Percentiles rank a stretch among this genome's conserved stretches.
Evolutionary conservation across 2,113 vertebrate species (phyloP).

Genomic region (Crocuta crocuta): DNA sequence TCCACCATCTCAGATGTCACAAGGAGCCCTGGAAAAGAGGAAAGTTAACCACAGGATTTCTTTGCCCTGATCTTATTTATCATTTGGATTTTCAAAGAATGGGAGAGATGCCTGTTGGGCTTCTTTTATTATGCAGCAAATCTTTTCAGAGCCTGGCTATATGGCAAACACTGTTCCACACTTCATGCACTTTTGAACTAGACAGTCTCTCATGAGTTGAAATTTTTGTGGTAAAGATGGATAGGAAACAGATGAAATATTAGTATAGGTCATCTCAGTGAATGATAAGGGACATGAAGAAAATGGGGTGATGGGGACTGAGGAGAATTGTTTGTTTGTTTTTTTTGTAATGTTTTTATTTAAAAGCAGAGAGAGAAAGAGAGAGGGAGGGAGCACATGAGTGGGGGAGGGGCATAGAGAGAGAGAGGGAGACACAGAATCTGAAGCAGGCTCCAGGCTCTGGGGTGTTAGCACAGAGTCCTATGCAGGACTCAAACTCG

Average conservation of each 20-base stretch:
- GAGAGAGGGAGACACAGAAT: no score
- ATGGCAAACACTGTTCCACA: background rate
- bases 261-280: background rate
- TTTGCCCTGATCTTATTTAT: background rate
- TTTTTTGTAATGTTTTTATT: no score
- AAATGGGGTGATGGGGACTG: background rate
- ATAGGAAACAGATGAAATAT: slow-evolving; percentile 25
- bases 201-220: slow-evolving; percentile 8
- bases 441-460: no score
- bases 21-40: background rate
- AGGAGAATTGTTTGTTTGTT: background rate
- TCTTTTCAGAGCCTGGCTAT: background rate
- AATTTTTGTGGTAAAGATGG: slow-evolving; percentile 58
- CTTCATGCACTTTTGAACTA: background rate
- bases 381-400: no score
- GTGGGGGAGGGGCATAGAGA: no score
- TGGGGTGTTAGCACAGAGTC: no score
- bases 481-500: no score
- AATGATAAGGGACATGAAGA: slow-evolving; percentile 26
- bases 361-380: no score
- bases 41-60: background rate
- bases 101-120: background rate
- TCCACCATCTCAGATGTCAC: background rate
- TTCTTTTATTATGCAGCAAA: background rate
- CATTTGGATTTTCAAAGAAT: background rate